Conservation (phyloP, 92 coral and sea anemone species). For the Metridium senile region DNA sequence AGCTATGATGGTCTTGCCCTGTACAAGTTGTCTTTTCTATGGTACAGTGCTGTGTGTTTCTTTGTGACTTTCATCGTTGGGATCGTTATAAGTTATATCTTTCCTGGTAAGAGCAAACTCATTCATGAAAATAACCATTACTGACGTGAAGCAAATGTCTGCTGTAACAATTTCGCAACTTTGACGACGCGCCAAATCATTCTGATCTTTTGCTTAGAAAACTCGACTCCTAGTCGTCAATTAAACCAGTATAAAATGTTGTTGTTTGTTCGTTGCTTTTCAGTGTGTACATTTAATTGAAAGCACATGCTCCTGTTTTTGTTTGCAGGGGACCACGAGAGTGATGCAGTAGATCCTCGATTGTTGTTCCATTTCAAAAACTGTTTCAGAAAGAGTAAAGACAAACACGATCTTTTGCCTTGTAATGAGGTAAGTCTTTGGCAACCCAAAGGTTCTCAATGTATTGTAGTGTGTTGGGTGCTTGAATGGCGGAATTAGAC, state of each 20-base stretch:
- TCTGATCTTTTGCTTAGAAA: too few relatives aligned
- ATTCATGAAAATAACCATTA: too few relatives aligned
- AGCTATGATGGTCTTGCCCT: constrained; percentile 81
- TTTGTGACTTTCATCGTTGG: constrained; percentile 75
- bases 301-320: neutral
- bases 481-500: neutral
- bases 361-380: constrained; percentile 55
- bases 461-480: neutral
- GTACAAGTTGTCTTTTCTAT: constrained; percentile 81
- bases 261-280: too few relatives aligned
- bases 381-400: constrained; percentile 37
- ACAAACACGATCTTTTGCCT: neutral
- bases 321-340: constrained; percentile 54
- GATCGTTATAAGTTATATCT: constrained; percentile 69
- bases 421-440: neutral
- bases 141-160: too few relatives aligned
- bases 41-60: constrained; percentile 94
- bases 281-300: too few relatives aligned
- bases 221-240: too few relatives aligned
- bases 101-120: constrained; percentile 83
- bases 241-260: too few relatives aligned
- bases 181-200: too few relatives aligned
- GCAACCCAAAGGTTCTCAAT: too few relatives aligned
- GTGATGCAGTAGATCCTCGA: constrained; percentile 57
- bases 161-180: too few relatives aligned